Evolutionary conservation across 2,888 invertebrate genomes (phyloP), one percentile per base, ranked within the genome.

Genomic region (Nemurella pictetii): DNA sequence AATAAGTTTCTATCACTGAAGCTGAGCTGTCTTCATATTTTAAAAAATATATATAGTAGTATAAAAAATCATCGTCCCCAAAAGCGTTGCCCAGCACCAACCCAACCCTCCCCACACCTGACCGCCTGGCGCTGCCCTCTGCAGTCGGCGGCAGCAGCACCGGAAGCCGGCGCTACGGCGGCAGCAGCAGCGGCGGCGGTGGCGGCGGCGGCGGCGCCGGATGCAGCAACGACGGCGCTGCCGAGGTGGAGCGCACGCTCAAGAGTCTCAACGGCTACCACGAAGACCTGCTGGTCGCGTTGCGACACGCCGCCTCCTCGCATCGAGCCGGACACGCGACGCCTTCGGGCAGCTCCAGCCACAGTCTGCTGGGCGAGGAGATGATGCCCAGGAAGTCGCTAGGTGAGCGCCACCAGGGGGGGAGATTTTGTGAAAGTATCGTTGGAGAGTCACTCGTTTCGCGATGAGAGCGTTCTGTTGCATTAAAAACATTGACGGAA

Each of bases 211-310:
- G 93, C 84, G 92, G 92, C 0, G 74, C 74, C 74, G 15, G 89
- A 87, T 90, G 93, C 88, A 90, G 91, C 84, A 93, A 93, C 84
- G 92, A 92, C 0, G 92, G 94, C 26, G 94, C 95, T 86, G 94
- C 95, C 0, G 96, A 96, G 87, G 95, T 96, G 90, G 96, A 97
- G 89, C 93, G 96, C 88, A 97, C 96, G 82, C 92, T 97, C n/a
- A 96, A 96, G 92, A 96, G 95, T 86, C 92, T 97, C 77, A 97
- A 97, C 89, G 97, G 97, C 75, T 98, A 98, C 91, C 97, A 97
- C 90, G 97, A 97, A 89, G 96, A 97, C 89, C 96, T 98, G 88
- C 93, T 98, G 87, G 96, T 96, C 90, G 97, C 97, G n/a, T 91
- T 98, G 88, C 94, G 96, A 87, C 95, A 94, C 87, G 97, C 97